Base-by-base conservation (phyloP, 2,888 invertebrate genomes). In the Ectobius pallidus region DNA sequence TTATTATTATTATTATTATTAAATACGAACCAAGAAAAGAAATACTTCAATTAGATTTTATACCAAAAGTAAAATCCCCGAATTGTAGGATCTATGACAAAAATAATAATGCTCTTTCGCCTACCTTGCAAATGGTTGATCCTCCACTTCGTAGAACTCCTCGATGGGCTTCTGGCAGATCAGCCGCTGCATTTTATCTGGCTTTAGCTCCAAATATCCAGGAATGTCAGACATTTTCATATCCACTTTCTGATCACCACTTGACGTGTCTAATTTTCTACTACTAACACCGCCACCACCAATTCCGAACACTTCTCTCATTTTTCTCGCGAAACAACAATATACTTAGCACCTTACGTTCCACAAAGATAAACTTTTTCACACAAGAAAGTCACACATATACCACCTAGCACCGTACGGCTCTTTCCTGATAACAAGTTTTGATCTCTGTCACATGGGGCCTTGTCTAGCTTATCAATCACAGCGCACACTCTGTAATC, bases 81-180 rank as follows among this genome's bases (percentile, higher is more conserved):
- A n/a, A n/a, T n/a, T n/a, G n/a, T n/a, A n/a, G n/a, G n/a, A n/a
- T n/a, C n/a, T n/a, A n/a, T n/a, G n/a, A n/a, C n/a, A n/a, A n/a
- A n/a, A n/a, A n/a, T n/a, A n/a, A n/a, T n/a, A n/a, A n/a, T n/a
- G n/a, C n/a, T n/a, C n/a, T n/a, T n/a, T n/a, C n/a, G 11, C 72
- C 74, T 75, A 82, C 82, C 82, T 81, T 75, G 82, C 82, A 74
- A 82, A 81, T 14, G 82, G 81, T 74, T 81, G 79, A 69, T 80
- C 79, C 77, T 82, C 82, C 30, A 81, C 79, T 25, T 78, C 79
- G 75, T 81, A 82, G 71, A 79, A 78, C 72, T 81, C 78, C 44
- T 80, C 80, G 69, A 82, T 80, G 62, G 81, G 79, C 34, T 80
- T 79, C 6, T 77, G 77, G 34, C 78, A 77, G 71, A 82, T 78